Evolutionary conservation across 1,140 invertebrate species (phyloP).

Genomic region (Mamestra configurata): DNA sequence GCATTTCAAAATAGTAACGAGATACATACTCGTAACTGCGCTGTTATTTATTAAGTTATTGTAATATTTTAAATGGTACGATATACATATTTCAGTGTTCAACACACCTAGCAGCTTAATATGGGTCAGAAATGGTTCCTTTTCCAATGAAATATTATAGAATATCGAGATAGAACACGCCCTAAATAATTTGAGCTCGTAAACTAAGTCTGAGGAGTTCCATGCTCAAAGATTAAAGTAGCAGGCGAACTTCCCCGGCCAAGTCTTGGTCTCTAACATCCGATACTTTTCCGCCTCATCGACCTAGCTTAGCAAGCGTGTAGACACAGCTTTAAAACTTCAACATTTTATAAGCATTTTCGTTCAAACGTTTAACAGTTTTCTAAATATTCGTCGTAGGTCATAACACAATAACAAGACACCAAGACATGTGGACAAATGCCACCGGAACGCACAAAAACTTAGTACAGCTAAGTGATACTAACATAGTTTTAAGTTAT

Average conservation of each 20-base stretch:
- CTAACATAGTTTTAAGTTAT: no score
- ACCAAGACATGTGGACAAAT: no score
- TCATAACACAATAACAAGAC: no score
- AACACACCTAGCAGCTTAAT: no score
- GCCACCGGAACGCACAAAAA: no score
- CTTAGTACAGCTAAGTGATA: no score
- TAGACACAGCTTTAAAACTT: not conserved
- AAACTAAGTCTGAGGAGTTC: not conserved
- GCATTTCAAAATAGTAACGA: not conserved
- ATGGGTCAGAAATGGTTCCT: not conserved
- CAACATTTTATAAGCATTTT: no score
- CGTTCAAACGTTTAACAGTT: no score
- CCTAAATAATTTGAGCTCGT: not conserved
- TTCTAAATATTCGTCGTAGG: no score
- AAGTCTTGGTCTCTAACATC: not conserved
- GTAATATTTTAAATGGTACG: not conserved
- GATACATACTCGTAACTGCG: not conserved
- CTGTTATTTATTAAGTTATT: not conserved
- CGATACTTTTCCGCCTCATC: not conserved
- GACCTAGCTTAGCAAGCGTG: not conserved
- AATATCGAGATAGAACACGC: not conserved
- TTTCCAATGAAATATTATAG: not conserved
- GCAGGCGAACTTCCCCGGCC: not conserved
- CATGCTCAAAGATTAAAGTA: not conserved
- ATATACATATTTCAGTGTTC: no score